Base-by-base conservation (phyloP, 2,888 invertebrate genomes). In the Eubasilissa splendida region DNA sequence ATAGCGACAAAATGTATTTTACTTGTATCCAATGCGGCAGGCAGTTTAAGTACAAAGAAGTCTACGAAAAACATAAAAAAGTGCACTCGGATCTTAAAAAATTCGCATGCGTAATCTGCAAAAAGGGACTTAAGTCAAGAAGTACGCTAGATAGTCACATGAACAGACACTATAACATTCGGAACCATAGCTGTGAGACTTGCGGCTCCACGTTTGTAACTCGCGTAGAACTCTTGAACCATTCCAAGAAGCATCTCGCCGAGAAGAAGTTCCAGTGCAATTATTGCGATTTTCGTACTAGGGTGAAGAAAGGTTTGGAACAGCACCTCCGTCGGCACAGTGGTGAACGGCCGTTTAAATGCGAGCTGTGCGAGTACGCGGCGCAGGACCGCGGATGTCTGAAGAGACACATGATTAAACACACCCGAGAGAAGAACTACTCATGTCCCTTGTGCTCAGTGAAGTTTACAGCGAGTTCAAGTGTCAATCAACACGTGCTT, bases 141-240 rank as follows among this genome's bases (percentile, higher is more conserved):
- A 87, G 87, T 66, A 87, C 88, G 10, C 85, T 90, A n/a, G 86
- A 87, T 78, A 87, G 87, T 66, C 91, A 91, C 81, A 87, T 89
- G 86, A 87, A 87, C 77, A 86, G 91, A 58, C 91, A 91, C 85
- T 88, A 88, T 73, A 90, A 90, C 83, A 87, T 91, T 63, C 86
- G 86, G 68, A 89, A 90, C 84, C 90, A 86, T 79, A 90, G 87
- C 80, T 91, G 91, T 86, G 90, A 90, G 84, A 88, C 88, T 59
- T 91, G 90, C 86, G 90, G 91, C 11, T 87, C 87, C 65, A 89
- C 88, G 66, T 91, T 90, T 87, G 88, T 90, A 2, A 89, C 90
- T 65, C 87, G 87, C 71, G 88, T 90, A 42, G 90, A 90, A 84
- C 85, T 91, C 82, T 82, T 86, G n/a, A 90, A 88, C 83, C 91